Evolutionary conservation across 1,140 invertebrate genomes (phyloP).

Genomic region (Phthorimaea operculella): DNA sequence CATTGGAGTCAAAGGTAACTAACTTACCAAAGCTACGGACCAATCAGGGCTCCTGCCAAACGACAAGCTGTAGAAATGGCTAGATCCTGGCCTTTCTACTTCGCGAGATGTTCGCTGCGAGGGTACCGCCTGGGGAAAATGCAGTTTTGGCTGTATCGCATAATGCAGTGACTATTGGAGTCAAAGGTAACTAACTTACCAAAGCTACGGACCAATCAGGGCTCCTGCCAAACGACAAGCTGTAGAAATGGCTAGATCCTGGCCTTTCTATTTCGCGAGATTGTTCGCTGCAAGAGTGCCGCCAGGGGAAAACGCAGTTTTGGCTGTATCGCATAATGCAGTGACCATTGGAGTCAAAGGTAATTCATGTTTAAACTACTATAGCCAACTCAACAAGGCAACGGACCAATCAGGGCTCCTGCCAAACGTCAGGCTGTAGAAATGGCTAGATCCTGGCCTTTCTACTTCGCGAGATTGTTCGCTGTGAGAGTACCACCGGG

Average conservation of each 20-base stretch:
- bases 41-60: conserved; percentile 81
- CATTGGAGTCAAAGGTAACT: conserved; percentile 54
- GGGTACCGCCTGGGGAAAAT: conserved; percentile 70
- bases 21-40: too few species aligned
- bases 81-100: conserved; percentile 93
- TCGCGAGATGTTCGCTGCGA: conserved; percentile 87
- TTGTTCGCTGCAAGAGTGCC: conserved; percentile 81
- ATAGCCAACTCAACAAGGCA: too few species aligned
- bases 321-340: conserved; percentile 91
- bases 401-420: conserved; percentile 74
- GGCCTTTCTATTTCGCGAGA: conserved; percentile 94
- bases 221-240: conserved; percentile 89
- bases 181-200: conserved; percentile 56
- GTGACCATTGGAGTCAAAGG: conserved; percentile 69
- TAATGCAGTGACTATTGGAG: conserved; percentile 75
- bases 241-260: conserved; percentile 90
- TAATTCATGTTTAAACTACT: conserved; percentile 14
- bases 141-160: conserved; percentile 90
- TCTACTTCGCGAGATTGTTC: conserved; percentile 94
- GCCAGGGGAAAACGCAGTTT: conserved; percentile 75
- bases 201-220: conserved; percentile 69
- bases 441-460: conserved; percentile 90
- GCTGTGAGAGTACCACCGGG: conserved; percentile 70
- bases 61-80: conserved; percentile 92
- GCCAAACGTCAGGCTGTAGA: conserved; percentile 93